Conservation (phyloP, 2,797 vertebrate species). For the Leuciscus waleckii region DNA sequence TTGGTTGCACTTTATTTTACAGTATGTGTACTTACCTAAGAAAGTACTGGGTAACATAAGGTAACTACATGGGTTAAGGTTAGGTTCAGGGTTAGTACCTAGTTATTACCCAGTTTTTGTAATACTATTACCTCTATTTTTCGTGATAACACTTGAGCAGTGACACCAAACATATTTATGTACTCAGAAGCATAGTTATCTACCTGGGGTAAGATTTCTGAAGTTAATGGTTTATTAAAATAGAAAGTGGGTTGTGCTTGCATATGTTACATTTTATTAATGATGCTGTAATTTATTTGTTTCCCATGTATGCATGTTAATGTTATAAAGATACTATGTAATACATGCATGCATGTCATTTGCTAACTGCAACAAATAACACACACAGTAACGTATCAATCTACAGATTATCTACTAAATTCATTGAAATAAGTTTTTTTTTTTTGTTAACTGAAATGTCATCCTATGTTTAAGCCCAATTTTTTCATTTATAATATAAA, state of each 20-base stretch:
- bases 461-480: neutral
- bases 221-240: neutral
- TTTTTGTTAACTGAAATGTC: neutral
- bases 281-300: neutral
- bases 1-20: no score
- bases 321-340: conserved; percentile 22
- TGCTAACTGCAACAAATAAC: conserved; percentile 23
- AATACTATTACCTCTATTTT: neutral
- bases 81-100: neutral
- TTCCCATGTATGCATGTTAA: conserved; percentile 2
- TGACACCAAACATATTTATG: neutral
- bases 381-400: conserved; percentile 26
- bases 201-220: conserved; percentile 5
- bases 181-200: neutral
- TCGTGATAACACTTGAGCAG: neutral
- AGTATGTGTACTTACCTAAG: no score
- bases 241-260: conserved; percentile 30
- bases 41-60: no score
- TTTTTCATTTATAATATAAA: conserved; percentile 8
- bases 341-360: conserved; percentile 37
- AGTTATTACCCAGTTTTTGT: no score
- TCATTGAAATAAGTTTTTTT: neutral
- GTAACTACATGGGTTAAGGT: neutral
- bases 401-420: conserved; percentile 26
- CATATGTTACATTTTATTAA: conserved; percentile 25